phyloP scores from a whole-genome alignment of 2,888 invertebrate genomes.

The Chironomus riparius region DNA sequence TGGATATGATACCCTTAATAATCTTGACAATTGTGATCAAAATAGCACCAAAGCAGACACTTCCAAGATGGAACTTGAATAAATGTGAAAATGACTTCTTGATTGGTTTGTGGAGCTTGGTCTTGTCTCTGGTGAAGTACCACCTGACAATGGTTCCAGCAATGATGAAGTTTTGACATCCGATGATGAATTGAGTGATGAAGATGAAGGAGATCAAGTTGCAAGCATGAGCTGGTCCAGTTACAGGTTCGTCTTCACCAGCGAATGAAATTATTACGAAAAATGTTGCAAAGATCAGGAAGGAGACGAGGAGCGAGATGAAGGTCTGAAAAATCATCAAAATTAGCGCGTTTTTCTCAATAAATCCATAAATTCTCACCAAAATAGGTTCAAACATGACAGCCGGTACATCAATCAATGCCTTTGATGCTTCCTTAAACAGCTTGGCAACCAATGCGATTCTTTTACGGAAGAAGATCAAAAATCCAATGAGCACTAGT shows the following conservation, averaged over 20 bases:
- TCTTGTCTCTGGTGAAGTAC: slow-evolving; percentile 54
- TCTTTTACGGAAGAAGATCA: slow-evolving; percentile 50
- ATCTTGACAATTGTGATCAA: slow-evolving; percentile 62
- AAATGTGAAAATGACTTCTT: slow-evolving; percentile 44
- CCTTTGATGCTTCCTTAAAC: slow-evolving; percentile 58
- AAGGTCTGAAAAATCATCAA: slow-evolving; percentile 37
- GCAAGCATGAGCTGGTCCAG: too few relatives aligned
- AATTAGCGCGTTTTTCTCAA: too few relatives aligned
- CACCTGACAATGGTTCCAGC: slow-evolving; percentile 56
- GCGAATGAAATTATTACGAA: background rate
- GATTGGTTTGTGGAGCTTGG: slow-evolving; percentile 43
- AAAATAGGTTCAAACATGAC: slow-evolving; percentile 52
- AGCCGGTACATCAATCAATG: slow-evolving; percentile 51
- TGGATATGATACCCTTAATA: slow-evolving; percentile 45
- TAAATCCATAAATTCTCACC: slow-evolving; percentile 45
- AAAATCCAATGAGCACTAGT: slow-evolving; percentile 31
- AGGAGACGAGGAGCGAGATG: slow-evolving; percentile 42
- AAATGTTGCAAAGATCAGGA: slow-evolving; percentile 42
- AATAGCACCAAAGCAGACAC: slow-evolving; percentile 66
- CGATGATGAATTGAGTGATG: slow-evolving; percentile 56
- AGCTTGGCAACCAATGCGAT: slow-evolving; percentile 53
- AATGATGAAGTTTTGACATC: slow-evolving; percentile 58
- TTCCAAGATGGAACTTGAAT: slow-evolving; percentile 62
- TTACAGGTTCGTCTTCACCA: too few relatives aligned
- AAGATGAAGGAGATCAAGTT: slow-evolving; percentile 53